Evolutionary conservation across 2,888 invertebrate species (phyloP).

Genomic region (Chrysomela aeneicollis): DNA sequence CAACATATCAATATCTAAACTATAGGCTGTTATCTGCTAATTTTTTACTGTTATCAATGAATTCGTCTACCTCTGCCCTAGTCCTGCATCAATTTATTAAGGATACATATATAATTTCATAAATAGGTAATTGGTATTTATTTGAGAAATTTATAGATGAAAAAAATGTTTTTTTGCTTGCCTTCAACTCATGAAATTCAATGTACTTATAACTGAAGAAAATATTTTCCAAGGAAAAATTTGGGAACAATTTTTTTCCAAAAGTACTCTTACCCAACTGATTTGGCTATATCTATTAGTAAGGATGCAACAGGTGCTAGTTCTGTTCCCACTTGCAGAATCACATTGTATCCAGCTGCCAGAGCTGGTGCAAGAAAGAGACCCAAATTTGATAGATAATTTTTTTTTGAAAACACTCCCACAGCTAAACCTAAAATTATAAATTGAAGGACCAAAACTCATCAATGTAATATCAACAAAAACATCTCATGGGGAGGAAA

Average conservation of each 20-base stretch:
- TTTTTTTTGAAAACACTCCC: slow-evolving; percentile 59
- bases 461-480: too few species aligned
- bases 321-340: slow-evolving; percentile 61
- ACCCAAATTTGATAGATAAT: slow-evolving; percentile 61
- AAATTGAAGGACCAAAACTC: not conserved
- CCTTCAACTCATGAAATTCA: too few species aligned
- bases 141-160: too few species aligned
- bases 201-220: not conserved
- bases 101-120: too few species aligned
- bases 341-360: slow-evolving; percentile 63
- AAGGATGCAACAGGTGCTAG: slow-evolving; percentile 59
- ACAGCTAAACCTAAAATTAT: slow-evolving; percentile 58
- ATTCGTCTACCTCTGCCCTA: too few species aligned
- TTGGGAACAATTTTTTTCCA: slow-evolving; percentile 14
- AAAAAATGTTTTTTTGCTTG: too few species aligned
- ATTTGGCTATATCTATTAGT: slow-evolving; percentile 61
- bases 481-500: too few species aligned
- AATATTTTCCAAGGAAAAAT: not conserved
- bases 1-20: too few species aligned
- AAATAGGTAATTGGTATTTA: too few species aligned
- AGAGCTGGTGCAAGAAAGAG: slow-evolving; percentile 63
- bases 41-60: too few species aligned
- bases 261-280: slow-evolving; percentile 59
- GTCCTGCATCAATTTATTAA: too few species aligned
- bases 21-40: too few species aligned